Evolutionary conservation across 2,888 invertebrate species (phyloP).

Genomic region (Ennomos erosarius): DNA sequence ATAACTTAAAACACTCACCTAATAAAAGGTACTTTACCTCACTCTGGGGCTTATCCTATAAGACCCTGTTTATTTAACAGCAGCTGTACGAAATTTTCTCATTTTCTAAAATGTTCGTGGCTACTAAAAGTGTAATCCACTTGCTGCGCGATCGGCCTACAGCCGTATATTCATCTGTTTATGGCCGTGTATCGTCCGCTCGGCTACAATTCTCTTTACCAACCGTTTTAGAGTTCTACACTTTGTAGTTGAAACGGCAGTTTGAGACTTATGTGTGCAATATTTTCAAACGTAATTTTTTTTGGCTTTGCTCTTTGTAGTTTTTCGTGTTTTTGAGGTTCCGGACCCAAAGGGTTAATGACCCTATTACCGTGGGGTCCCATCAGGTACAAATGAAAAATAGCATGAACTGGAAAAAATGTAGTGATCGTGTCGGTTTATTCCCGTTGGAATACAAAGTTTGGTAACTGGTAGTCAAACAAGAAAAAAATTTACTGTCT

Average conservation of each 20-base stretch:
- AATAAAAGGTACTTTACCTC: constrained; percentile 5
- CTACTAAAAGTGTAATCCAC: constrained; percentile 67
- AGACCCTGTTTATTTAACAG: constrained; percentile 14
- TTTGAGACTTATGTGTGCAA: too few relatives aligned
- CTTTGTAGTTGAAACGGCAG: background rate
- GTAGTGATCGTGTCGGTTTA: too few relatives aligned
- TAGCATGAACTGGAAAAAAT: too few relatives aligned
- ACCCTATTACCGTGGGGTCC: too few relatives aligned
- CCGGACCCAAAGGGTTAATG: too few relatives aligned
- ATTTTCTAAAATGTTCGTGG: constrained; percentile 40
- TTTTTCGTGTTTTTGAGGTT: too few relatives aligned
- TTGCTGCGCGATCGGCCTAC: constrained; percentile 64
- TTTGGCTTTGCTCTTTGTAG: too few relatives aligned
- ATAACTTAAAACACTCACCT: background rate
- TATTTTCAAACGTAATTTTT: too few relatives aligned
- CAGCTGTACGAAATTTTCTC: constrained; percentile 14
- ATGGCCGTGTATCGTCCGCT: constrained; percentile 66
- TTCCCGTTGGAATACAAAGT: too few relatives aligned
- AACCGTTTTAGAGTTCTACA: constrained; percentile 34
- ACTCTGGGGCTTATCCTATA: constrained; percentile 4
- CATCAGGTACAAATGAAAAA: too few relatives aligned
- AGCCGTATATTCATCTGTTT: constrained; percentile 76
- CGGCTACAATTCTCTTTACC: constrained; percentile 43
- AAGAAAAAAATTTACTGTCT: too few relatives aligned
- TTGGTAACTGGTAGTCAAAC: too few relatives aligned